phyloP scores from a whole-genome alignment of 2,113 vertebrate genomes.

The Greenwoodochromis staneri region DNA sequence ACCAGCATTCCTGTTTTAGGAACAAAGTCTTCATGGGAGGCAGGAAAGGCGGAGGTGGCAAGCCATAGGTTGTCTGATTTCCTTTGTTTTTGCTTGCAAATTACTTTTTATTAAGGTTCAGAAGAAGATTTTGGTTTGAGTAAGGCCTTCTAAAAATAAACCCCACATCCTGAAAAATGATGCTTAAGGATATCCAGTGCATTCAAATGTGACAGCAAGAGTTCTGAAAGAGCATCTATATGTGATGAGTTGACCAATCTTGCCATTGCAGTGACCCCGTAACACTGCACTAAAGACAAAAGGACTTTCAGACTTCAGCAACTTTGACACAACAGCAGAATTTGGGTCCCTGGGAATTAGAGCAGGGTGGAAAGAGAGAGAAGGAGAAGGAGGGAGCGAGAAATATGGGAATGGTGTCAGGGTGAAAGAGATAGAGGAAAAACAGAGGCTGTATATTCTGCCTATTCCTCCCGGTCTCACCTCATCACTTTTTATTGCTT shows the following conservation, averaged over 20 bases:
- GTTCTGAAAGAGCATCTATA: not conserved
- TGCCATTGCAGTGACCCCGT: not conserved
- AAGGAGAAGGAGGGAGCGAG: not conserved
- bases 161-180: not conserved
- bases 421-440: not conserved
- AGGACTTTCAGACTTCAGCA: not conserved
- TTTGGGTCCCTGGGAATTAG: not conserved
- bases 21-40: not conserved
- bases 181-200: not conserved
- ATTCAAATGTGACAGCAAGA: not conserved
- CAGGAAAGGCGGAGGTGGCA: not conserved
- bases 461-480: conserved; percentile 25
- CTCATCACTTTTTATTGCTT: conserved; percentile 55
- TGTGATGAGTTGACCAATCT: not conserved
- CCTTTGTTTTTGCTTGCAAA: not conserved
- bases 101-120: not conserved
- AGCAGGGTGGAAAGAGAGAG: not conserved
- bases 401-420: conserved; percentile 6
- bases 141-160: not conserved
- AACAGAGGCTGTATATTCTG: conserved; percentile 11
- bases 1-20: not conserved
- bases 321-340: not conserved
- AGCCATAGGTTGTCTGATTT: not conserved
- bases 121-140: not conserved
- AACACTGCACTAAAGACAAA: not conserved